phyloP scores from a whole-genome alignment of 1,140 invertebrate genomes.

The Drosophila mauritiana region DNA sequence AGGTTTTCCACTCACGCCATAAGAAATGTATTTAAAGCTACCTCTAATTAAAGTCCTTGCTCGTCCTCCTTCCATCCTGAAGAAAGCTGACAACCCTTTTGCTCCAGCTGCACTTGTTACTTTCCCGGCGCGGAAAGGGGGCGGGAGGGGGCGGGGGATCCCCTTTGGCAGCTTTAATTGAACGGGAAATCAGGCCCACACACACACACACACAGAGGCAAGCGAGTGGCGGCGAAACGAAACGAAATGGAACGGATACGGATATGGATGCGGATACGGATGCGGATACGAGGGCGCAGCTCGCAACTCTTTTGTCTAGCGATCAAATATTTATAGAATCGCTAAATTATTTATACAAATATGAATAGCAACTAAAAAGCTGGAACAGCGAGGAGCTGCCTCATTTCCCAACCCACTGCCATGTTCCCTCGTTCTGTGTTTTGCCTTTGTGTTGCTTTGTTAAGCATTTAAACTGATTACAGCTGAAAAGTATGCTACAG shows the following conservation, averaged over 20 bases:
- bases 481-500: constrained; percentile 78
- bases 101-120: constrained; percentile 35
- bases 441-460: constrained; percentile 67
- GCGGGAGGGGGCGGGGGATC: background rate
- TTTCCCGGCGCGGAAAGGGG: constrained; percentile 4
- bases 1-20: constrained; percentile 47
- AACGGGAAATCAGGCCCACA: constrained; percentile 47
- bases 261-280: constrained; percentile 34
- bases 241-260: constrained; percentile 32
- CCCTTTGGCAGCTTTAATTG: constrained; percentile 63
- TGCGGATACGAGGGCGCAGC: constrained; percentile 27
- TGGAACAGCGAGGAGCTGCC: constrained; percentile 8
- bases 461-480: constrained; percentile 82
- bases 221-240: constrained; percentile 23
- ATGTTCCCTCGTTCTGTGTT: constrained; percentile 1
- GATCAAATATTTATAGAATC: constrained; percentile 77
- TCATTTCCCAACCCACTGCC: background rate
- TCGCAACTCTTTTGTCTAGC: constrained; percentile 78
- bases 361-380: constrained; percentile 81
- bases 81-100: constrained; percentile 35
- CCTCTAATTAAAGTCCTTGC: constrained; percentile 62
- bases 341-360: constrained; percentile 79
- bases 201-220: constrained; percentile 20
- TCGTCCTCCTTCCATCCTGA: background rate
- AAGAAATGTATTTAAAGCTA: constrained; percentile 70